Conservation (phyloP, 2,113 vertebrate species). For the Laterallus jamaicensis region DNA sequence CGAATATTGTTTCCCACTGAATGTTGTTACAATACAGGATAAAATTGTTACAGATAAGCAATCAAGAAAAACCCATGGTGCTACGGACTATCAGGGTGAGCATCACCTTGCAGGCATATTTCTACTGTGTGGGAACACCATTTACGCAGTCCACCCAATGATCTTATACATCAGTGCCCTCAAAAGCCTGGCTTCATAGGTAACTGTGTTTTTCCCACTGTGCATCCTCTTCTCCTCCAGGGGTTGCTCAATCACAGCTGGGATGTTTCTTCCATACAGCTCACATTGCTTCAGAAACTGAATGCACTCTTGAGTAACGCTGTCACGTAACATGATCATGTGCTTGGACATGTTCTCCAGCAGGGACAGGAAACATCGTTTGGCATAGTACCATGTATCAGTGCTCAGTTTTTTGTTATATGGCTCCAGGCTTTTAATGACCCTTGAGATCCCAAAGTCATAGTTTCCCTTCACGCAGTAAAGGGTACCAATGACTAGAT, state of each 20-base stretch:
- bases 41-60: not conserved
- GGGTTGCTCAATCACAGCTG: constrained; percentile 90
- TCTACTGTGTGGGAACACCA: not conserved
- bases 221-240: constrained; percentile 88
- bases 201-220: constrained; percentile 92
- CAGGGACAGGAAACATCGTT: constrained; percentile 93
- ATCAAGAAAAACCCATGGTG: not conserved
- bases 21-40: not conserved
- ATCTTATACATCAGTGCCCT: constrained; percentile 92
- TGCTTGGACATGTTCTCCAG: constrained; percentile 98
- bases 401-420: constrained; percentile 96
- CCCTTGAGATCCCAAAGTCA: constrained; percentile 94
- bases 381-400: constrained; percentile 97
- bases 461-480: constrained; percentile 98
- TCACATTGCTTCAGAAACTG: constrained; percentile 96
- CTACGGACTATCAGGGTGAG: not conserved
- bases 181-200: constrained; percentile 90
- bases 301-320: constrained; percentile 86
- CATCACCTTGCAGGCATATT: not conserved
- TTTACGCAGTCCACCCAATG: constrained; percentile 84
- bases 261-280: constrained; percentile 85
- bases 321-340: constrained; percentile 87
- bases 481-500: constrained; percentile 95
- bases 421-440: constrained; percentile 96
- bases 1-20: not conserved